phyloP scores from a whole-genome alignment of 2,113 vertebrate species.

The Pteronura brasiliensis region DNA sequence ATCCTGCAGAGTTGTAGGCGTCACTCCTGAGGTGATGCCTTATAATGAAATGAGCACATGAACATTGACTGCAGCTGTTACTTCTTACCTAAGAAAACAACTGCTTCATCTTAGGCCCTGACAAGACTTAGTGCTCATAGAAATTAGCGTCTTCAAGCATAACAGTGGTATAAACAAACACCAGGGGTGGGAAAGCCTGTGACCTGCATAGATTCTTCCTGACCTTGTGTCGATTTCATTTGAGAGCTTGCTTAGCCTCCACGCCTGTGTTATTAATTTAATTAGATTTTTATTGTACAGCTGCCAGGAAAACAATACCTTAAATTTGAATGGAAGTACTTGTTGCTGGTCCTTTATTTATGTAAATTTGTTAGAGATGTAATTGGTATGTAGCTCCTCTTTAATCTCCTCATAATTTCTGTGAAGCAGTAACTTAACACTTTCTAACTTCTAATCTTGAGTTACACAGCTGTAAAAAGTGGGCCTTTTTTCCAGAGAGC shows the following conservation, averaged over 20 bases:
- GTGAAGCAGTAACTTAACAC: not conserved
- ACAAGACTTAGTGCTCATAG: not conserved
- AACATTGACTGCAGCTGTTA: not conserved
- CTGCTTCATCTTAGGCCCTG: not conserved
- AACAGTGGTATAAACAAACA: not conserved
- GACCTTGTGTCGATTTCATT: not conserved
- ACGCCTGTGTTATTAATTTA: not conserved
- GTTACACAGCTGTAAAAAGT: not conserved
- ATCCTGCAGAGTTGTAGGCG: not conserved
- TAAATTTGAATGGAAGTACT: not conserved
- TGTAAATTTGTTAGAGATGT: not conserved
- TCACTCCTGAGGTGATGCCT: not conserved
- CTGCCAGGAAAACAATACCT: not conserved
- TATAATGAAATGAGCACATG: not conserved
- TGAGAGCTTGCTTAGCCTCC: not conserved
- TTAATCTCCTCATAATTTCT: constrained; percentile 2
- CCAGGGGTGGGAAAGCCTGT: no score
- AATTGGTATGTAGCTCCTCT: not conserved
- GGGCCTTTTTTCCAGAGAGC: not conserved
- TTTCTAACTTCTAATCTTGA: not conserved
- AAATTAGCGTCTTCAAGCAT: not conserved
- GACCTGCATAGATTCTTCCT: not conserved
- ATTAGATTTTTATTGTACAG: not conserved
- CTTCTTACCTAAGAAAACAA: not conserved
- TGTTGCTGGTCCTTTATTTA: not conserved